Evolutionary conservation across 2,888 invertebrate genomes (phyloP).

Genomic region (Phengaris alcon): DNA sequence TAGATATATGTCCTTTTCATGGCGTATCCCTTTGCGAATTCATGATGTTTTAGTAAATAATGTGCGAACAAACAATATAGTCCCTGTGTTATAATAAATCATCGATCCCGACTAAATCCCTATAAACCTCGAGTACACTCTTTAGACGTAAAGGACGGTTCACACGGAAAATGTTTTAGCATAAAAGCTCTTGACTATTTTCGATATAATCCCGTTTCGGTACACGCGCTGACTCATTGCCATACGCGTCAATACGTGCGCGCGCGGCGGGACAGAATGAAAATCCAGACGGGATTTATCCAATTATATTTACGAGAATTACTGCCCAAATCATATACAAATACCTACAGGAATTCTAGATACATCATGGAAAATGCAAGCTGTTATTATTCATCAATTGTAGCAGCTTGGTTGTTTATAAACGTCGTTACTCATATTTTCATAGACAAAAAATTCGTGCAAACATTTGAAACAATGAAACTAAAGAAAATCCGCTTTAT

Average conservation of each 20-base stretch:
- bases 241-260: no score
- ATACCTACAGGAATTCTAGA: not conserved
- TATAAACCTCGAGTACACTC: slow-evolving; percentile 29
- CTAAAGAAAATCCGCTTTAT: not conserved
- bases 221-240: no score
- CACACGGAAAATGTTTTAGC: slow-evolving; percentile 17
- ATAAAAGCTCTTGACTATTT: not conserved
- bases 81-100: slow-evolving; percentile 68
- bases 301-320: no score
- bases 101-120: slow-evolving; percentile 51
- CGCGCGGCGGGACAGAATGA: no score
- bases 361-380: not conserved
- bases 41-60: slow-evolving; percentile 66
- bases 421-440: not conserved
- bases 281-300: no score
- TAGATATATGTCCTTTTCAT: slow-evolving; percentile 54
- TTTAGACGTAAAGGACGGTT: not conserved
- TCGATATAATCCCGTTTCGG: no score
- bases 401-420: not conserved
- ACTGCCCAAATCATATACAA: not conserved
- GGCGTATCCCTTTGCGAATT: slow-evolving; percentile 49
- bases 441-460: not conserved
- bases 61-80: slow-evolving; percentile 57
- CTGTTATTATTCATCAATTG: not conserved
- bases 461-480: slow-evolving; percentile 10